A percentile compares a stretch with the other conserved stretches of the same genome.
Conservation (phyloP, 2,113 vertebrate species). For the Corythornis cristatus region DNA sequence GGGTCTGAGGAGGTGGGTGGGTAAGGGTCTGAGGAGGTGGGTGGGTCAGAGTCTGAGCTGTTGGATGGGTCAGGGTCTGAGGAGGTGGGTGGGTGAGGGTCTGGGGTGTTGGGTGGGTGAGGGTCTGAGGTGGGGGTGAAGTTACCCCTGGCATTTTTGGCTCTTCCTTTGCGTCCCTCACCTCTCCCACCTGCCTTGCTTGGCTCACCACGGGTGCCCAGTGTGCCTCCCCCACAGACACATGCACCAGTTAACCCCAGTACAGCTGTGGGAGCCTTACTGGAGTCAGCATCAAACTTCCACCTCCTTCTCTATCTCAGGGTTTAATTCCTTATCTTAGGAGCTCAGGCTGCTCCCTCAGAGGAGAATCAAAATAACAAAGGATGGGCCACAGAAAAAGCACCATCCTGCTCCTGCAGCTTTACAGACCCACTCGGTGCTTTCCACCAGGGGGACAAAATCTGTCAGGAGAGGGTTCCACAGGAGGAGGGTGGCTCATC, state of each 20-base stretch:
- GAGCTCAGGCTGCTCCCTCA: neutral
- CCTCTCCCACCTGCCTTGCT: neutral
- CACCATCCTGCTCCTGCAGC: neutral
- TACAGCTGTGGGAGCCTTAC: neutral
- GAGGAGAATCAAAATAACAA: neutral
- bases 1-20: neutral
- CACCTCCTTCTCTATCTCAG: neutral
- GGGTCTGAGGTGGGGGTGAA: neutral
- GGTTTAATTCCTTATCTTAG: neutral
- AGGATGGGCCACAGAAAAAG: neutral
- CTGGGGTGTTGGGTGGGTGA: neutral
- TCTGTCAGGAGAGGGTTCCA: fast-evolving
- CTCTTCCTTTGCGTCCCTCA: neutral
- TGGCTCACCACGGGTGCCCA: neutral
- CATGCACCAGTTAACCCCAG: no score
- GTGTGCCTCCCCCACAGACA: fast-evolving
- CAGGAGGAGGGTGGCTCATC: neutral
- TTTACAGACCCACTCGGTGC: neutral
- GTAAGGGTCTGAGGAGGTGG: no score
- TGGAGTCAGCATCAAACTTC: neutral
- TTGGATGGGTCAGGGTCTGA: no score
- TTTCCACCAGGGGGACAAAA: neutral
- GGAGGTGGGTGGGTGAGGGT: no score
- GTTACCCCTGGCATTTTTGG: neutral
- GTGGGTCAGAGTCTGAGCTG: no score